Evolutionary conservation across 1,140 invertebrate genomes (phyloP), one percentile per base, ranked within the genome.

Genomic region (Calephelis nemesis): DNA sequence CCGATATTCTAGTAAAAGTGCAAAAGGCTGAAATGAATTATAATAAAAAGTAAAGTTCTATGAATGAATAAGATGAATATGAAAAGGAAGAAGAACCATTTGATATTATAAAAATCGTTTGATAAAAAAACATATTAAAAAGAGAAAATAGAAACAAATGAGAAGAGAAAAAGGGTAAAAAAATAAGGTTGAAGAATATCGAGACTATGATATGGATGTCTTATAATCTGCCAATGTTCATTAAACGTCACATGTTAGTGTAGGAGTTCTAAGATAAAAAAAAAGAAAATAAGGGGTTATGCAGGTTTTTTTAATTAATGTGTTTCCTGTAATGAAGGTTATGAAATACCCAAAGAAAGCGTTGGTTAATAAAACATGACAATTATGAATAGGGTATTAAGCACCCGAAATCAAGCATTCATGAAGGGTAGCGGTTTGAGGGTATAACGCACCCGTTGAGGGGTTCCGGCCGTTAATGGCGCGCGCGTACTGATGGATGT

Each of bases 401-500:
- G 62, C n/a, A 19, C 47, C 40, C 45, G 19, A 48, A 30, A 11
- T 12, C n/a, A 63, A 63, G 62, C 62, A 30, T 19, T 30, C 1
- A 64, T 15, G 62, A 19, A n/a, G 40, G 58, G 49, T 12, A 40
- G 7, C 45, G 2, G 50, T 11, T 9, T 45, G 12, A 42, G 30
- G 45, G 64, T 54, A 54, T 50, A 60, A 52, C 65, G 49, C 49
- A 58, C 50, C 54, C 65, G 50, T 13, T 52, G 49, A 45, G 7
- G n/a, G 12, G 65, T 8, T 40, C 39, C 47, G 63, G n/a, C n/a
- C 39, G 65, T 42, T 45, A 50, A 52, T 15, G 12, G 64, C 64
- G 49, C 85, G 81, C 71, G 84, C 80, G 85, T 88, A 86, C 69
- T 78, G 73, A 75, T 87, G 84, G 70, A 88, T 87, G 78, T 84